Conservation (phyloP, 2,888 invertebrate species). For the Catocala sponsa region DNA sequence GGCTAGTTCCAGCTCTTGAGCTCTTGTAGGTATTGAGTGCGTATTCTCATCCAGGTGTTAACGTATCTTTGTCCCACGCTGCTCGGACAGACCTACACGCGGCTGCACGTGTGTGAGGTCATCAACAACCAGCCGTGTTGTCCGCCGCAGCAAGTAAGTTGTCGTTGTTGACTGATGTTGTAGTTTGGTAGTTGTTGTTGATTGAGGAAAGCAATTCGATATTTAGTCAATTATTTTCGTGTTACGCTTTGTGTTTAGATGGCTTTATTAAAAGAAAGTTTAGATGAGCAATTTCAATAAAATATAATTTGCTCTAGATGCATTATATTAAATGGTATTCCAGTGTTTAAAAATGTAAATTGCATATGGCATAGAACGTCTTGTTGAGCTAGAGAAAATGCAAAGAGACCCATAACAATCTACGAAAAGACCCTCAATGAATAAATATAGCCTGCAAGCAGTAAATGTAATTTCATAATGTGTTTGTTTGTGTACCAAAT, state of each 20-base stretch:
- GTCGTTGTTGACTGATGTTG: constrained; percentile 25
- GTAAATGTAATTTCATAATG: too few species aligned
- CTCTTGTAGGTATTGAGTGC: constrained; percentile 26
- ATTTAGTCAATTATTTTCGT: background rate
- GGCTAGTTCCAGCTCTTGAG: background rate
- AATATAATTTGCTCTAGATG: too few species aligned
- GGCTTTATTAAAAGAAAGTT: too few species aligned
- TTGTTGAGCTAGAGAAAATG: too few species aligned
- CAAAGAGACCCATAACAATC: too few species aligned
- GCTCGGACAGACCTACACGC: constrained; percentile 94
- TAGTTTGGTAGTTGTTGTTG: constrained; percentile 51
- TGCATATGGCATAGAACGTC: too few species aligned
- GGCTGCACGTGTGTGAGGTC: constrained; percentile 95
- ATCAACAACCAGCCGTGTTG: constrained; percentile 95
- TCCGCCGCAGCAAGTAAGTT: constrained; percentile 89
- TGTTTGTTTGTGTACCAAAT: too few species aligned
- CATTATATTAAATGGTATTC: too few species aligned
- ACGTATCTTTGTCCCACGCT: constrained; percentile 76
- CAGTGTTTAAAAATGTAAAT: too few species aligned
- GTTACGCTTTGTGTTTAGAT: background rate
- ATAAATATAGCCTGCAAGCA: too few species aligned
- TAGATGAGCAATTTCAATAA: too few species aligned
- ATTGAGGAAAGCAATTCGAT: constrained; percentile 18
- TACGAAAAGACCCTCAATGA: too few species aligned
- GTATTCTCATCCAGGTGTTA: constrained; percentile 71